Base-by-base conservation (phyloP, 2,888 invertebrate genomes). In the Resseliella maxima region DNA sequence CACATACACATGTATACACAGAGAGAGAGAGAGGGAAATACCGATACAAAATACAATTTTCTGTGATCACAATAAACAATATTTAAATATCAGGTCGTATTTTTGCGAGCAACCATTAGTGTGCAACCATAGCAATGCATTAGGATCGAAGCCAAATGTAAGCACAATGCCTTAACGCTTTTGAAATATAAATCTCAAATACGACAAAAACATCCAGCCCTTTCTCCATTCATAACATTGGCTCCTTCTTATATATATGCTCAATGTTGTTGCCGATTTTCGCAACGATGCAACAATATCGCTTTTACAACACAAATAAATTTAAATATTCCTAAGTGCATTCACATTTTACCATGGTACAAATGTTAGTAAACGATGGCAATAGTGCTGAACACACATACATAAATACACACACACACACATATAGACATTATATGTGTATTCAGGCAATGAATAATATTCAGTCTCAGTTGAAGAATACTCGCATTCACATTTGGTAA, bases 251-350 rank as follows among this genome's bases (percentile, higher is more conserved):
- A 6, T 31, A n/a, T n/a, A n/a, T n/a, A 31, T 72, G 72, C 18
- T 72, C 12, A 35, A 50, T 50, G 46, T 2, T 50, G 46, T 2
- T 72, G 27, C 72, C 31, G 72, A 59, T 59, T 59, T 59, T n/a
- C n/a, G n/a, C n/a, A 10, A 24, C 24, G 24, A 72, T 72, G 15
- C 31, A 31, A 72, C 72, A 27, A 72, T 72, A 72, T 72, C 72
- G 72, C 31, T 72, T 72, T 72, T 72, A 31, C 12, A 72, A 31
- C 18, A 27, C 31, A 72, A 72, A 72, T 31, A 72, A 72, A 31
- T 72, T 72, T 31, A 72, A 72, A 72, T 72, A 72, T 72, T 72
- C 72, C 72, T 72, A 72, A 72, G 72, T 72, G 72, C 72, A 72
- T 72, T 72, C 35, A 12, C 35, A 27, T 59, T 59, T 15, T n/a